phyloP scores from a whole-genome alignment of 2,797 vertebrate species.

The Sylvia borin region DNA sequence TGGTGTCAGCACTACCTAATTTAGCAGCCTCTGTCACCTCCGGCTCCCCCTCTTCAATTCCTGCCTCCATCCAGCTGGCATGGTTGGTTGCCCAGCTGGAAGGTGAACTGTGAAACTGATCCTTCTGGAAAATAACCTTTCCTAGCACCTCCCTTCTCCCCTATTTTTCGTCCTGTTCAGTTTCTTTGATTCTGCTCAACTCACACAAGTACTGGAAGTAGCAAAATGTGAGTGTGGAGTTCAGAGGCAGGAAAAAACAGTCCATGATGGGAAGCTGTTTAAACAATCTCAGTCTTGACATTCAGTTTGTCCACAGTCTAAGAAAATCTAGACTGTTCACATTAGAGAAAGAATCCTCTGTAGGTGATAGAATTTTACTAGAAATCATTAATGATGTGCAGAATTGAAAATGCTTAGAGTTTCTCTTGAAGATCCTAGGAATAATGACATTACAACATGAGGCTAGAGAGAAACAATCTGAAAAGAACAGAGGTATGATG shows the following conservation, averaged over 20 bases:
- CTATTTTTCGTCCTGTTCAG: not conserved
- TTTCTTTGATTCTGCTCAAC: not conserved
- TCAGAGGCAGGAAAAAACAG: not conserved
- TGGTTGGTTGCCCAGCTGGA: not conserved
- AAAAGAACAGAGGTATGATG: not conserved
- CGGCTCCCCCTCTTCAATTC: too few relatives aligned
- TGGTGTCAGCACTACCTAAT: not conserved
- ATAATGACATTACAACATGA: rapidly evolving
- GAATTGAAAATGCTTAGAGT: not conserved
- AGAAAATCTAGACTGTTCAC: not conserved
- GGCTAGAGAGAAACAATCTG: not conserved
- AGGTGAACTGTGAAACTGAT: not conserved
- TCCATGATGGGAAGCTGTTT: not conserved
- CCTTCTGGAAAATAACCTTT: not conserved
- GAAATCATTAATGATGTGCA: not conserved
- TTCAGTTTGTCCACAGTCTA: not conserved
- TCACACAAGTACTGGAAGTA: not conserved
- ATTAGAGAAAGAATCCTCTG: not conserved
- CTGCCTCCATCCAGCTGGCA: not conserved
- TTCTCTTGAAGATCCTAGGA: not conserved
- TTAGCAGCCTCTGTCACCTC: not conserved
- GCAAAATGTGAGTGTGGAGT: not conserved
- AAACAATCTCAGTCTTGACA: not conserved
- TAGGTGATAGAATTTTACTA: not conserved
- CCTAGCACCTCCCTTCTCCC: not conserved